Evolutionary conservation across 2,113 vertebrate genomes (phyloP).

Genomic region (Psophia crepitans): DNA sequence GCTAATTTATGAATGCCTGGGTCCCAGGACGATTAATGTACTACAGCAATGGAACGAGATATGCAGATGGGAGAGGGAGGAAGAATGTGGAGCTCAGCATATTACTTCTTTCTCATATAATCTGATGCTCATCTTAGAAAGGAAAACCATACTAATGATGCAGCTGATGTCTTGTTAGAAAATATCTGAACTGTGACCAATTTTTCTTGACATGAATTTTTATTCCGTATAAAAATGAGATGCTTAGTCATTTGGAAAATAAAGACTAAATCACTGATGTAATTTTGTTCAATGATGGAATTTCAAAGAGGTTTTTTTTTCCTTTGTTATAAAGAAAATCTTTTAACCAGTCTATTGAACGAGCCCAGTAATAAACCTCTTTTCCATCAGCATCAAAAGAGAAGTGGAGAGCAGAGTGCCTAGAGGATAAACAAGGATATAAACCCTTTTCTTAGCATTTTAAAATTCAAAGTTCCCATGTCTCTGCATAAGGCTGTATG

Average conservation of each 20-base stretch:
- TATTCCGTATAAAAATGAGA: constrained; percentile 65
- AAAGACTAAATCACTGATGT: constrained; percentile 64
- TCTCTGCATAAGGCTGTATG: neutral
- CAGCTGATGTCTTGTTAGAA: constrained; percentile 71
- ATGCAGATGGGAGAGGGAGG: neutral
- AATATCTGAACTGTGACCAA: constrained; percentile 69
- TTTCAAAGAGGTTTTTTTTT: neutral
- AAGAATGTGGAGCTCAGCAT: constrained; percentile 34
- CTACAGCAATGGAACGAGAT: neutral
- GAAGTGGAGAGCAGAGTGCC: constrained; percentile 19
- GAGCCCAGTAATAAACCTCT: constrained; percentile 41
- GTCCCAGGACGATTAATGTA: constrained; percentile 24
- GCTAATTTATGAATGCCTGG: constrained; percentile 23
- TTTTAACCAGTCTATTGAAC: constrained; percentile 49
- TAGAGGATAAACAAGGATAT: constrained; percentile 46
- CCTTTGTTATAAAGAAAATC: constrained; percentile 39
- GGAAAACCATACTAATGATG: constrained; percentile 23
- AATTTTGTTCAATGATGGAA: constrained; percentile 51
- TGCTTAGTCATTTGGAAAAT: constrained; percentile 74
- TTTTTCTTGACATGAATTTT: constrained; percentile 74
- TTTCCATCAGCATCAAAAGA: constrained; percentile 29
- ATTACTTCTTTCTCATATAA: neutral
- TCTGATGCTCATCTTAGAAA: neutral
- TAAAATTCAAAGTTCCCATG: constrained; percentile 34
- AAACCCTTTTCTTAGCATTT: constrained; percentile 27